Conservation (phyloP, 2,888 invertebrate genomes). For the Nemotelus nigrinus region DNA sequence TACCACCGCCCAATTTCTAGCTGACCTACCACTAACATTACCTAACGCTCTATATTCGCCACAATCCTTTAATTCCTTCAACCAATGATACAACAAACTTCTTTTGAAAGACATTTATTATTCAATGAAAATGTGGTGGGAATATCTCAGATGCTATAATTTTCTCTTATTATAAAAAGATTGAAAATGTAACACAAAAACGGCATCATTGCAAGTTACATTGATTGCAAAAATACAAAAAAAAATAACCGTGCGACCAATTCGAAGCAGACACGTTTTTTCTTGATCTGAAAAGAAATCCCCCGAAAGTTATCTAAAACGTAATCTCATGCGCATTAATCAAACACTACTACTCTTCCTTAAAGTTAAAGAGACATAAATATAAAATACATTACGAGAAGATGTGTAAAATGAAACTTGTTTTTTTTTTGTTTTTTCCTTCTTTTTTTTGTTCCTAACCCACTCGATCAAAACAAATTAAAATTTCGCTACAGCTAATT, state of each 20-base stretch:
- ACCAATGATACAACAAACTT: not conserved
- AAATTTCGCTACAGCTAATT: no score
- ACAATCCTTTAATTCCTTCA: no score
- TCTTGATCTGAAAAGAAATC: constrained; percentile 1
- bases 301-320: constrained; percentile 8
- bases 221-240: not conserved
- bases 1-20: no score
- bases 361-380: constrained; percentile 35
- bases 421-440: not conserved
- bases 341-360: constrained; percentile 23
- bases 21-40: no score
- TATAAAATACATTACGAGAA: constrained; percentile 38
- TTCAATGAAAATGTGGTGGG: constrained; percentile 39
- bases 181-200: not conserved
- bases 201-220: constrained; percentile 7
- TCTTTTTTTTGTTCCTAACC: not conserved
- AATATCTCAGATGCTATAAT: constrained; percentile 32
- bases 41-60: no score
- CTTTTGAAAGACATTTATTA: constrained; percentile 18
- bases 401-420: constrained; percentile 37
- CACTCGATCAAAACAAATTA: not conserved
- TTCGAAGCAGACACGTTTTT: not conserved
- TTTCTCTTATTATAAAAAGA: not conserved
- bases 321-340: constrained; percentile 22
- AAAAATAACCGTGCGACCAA: not conserved